Evolutionary conservation across 2,888 invertebrate genomes (phyloP), one percentile per base, ranked within the genome.

Genomic region (Oxyscelio sp.): DNA sequence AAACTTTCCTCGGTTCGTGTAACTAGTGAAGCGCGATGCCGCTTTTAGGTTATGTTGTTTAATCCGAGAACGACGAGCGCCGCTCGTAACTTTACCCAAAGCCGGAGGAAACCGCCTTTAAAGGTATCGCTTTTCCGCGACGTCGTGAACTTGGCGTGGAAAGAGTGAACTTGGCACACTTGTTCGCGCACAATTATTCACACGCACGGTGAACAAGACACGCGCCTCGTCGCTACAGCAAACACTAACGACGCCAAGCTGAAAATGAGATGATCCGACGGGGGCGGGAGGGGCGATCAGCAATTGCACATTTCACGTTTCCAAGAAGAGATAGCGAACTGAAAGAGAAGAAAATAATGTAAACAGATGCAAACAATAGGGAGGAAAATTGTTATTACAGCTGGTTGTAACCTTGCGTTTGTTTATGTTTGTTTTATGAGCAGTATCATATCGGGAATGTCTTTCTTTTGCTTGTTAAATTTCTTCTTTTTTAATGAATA

Each of bases 241-340:
- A 58, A 79, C 71, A 79, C 79, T 75, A 66, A 81, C 74, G 81
- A 75, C 81, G 68, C 81, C 81, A 81, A 68, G 71, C 79, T 24
- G 24, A 19, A 21, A 34, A 34, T 48, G 34, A 3, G 9, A 8
- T 45, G 58, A 48, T 17, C 40, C 71, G 71, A 22, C 27, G 70
- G 70, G 54, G 43, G 31, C 38, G 34, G 9, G 34, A 11, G 34
- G 34, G 34, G n/a, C n/a, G n/a, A n/a, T n/a, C n/a, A n/a, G n/a
- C n/a, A n/a, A n/a, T n/a, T n/a, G n/a, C n/a, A n/a, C n/a, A n/a
- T n/a, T n/a, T n/a, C n/a, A n/a, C n/a, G n/a, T n/a, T n/a, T n/a
- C n/a, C n/a, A n/a, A n/a, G n/a, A n/a, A n/a, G n/a, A n/a, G n/a
- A n/a, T n/a, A n/a, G n/a, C n/a, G n/a, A n/a, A n/a, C n/a, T n/a